Conservation (phyloP, 1,140 invertebrate species). For the Drosophila persimilis region DNA sequence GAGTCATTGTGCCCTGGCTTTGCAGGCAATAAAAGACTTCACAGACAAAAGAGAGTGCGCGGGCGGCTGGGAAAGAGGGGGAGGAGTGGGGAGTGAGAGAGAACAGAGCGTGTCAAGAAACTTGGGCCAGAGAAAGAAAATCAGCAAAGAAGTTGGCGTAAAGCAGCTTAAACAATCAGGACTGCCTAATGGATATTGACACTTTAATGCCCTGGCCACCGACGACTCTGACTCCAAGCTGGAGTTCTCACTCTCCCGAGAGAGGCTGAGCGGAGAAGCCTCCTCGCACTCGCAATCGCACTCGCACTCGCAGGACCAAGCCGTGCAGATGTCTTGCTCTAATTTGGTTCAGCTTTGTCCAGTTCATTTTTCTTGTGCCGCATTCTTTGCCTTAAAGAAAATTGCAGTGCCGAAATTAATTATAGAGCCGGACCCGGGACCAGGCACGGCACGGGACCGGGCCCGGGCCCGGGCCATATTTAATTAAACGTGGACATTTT, state of each 20-base stretch:
- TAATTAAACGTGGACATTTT: conserved; percentile 80
- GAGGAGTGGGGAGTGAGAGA: conserved; percentile 6
- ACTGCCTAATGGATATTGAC: conserved; percentile 80
- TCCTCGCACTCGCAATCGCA: background rate
- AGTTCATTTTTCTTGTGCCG: conserved; percentile 41
- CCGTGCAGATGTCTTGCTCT: conserved; percentile 64
- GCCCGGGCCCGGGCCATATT: conserved; percentile 60
- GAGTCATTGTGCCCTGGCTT: conserved; percentile 68
- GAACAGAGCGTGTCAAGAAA: conserved; percentile 45
- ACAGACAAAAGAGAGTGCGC: conserved; percentile 58
- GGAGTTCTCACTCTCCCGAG: too few relatives aligned
- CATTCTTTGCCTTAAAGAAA: conserved; percentile 76
- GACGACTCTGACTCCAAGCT: conserved; percentile 18
- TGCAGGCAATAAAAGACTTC: conserved; percentile 65
- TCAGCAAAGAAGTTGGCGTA: conserved; percentile 76
- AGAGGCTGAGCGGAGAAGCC: too few relatives aligned
- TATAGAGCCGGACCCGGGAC: conserved; percentile 59
- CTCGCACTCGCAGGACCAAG: conserved; percentile 14
- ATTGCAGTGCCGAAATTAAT: conserved; percentile 79
- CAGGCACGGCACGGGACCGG: too few relatives aligned
- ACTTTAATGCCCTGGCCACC: conserved; percentile 73
- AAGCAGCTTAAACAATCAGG: conserved; percentile 80
- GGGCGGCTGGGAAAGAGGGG: conserved; percentile 10
- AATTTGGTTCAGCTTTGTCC: conserved; percentile 53
- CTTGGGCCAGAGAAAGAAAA: conserved; percentile 43